Base-by-base conservation (phyloP, 30 jellyfish, hydroid and myxozoan species). In the Aurelia aurita region DNA sequence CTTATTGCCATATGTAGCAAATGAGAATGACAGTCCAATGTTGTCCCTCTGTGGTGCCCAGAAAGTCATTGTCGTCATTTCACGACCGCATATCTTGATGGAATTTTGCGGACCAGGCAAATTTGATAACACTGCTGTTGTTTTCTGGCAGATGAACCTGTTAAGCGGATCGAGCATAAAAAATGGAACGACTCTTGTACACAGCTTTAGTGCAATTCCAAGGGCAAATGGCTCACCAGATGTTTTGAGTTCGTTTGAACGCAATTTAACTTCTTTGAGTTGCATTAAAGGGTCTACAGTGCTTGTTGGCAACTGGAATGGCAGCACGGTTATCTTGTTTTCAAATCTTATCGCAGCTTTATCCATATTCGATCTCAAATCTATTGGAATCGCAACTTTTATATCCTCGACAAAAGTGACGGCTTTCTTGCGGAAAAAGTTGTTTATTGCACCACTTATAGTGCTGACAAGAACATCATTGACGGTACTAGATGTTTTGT, bases 41-140 rank as follows among this genome's bases (percentile, higher is more conserved):
- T 79, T 86, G 84, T 80, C 95, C 10, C 91, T 55, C 58, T 64
- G 98, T 53, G 98, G 98, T 67, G 98, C 97, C 98, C 98, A 91
- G 76, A 91, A 91, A 0, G 88, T 79, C 57, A 91, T 31, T 25
- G 74, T 18, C n/a, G 60, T 86, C 71, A 91, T 19, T 23, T 61
- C 82, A 53, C 84, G 94, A 47, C 65, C 96, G 25, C 88, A 74
- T 28, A 91, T 61, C 20, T 71, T 77, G 34, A 91, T 51, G 6
- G 73, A 58, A 54, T 74, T 62, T 73, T 91, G 96, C 73, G 98
- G 96, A 58, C 96, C 98, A 58, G 91, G 94, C 55, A 91, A 82
- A 46, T 79, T 91, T 5, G 98, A 91, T n/a, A 86, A 55, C 28
- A 85, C 85, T 0, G 89, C 90, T 19, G 98, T 77, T 51, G 98